Percentiles rank a stretch among this genome's conserved stretches.
Conservation (phyloP, 1,140 invertebrate genomes). For the Platyscapa corneri region DNA sequence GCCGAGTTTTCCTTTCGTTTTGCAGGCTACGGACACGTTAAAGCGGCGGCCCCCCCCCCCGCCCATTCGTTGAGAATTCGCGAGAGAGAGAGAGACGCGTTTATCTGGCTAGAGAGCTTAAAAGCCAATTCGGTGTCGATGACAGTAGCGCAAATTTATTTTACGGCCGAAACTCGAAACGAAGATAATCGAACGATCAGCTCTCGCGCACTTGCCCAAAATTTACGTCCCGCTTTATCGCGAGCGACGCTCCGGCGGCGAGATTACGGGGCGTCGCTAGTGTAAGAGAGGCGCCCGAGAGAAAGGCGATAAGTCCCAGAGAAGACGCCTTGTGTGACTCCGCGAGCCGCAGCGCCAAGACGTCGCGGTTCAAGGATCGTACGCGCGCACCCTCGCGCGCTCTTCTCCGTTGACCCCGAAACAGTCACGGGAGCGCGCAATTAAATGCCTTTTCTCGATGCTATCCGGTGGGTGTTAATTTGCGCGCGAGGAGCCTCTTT, state of each 20-base stretch:
- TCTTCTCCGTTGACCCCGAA: constrained; percentile 38
- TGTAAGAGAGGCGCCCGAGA: constrained; percentile 26
- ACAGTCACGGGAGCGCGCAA: constrained; percentile 7
- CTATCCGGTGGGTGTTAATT: constrained; percentile 22
- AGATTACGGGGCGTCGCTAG: not conserved
- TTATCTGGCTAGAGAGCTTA: too few species aligned
- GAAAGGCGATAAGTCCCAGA: constrained; percentile 29
- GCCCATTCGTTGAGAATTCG: too few species aligned
- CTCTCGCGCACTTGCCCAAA: not conserved
- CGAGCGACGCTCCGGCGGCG: not conserved
- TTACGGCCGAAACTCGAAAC: too few species aligned
- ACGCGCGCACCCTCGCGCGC: not conserved
- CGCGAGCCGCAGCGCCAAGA: constrained; percentile 15
- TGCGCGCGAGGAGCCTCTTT: not conserved
- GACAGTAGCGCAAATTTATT: too few species aligned
- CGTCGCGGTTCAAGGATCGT: constrained; percentile 46
- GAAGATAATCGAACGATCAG: not conserved
- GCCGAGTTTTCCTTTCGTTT: too few species aligned
- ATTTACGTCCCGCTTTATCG: not conserved
- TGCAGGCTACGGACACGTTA: too few species aligned
- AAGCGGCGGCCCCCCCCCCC: too few species aligned
- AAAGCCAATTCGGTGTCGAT: too few species aligned
- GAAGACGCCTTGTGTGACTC: constrained; percentile 40
- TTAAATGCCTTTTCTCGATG: constrained; percentile 13
- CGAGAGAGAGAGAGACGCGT: too few species aligned